These are phyloP conservation scores for Pseudobourletiella spinata DNA, from an alignment of 1,140 invertebrate genomes.

Conservation along the genomic window DNA sequence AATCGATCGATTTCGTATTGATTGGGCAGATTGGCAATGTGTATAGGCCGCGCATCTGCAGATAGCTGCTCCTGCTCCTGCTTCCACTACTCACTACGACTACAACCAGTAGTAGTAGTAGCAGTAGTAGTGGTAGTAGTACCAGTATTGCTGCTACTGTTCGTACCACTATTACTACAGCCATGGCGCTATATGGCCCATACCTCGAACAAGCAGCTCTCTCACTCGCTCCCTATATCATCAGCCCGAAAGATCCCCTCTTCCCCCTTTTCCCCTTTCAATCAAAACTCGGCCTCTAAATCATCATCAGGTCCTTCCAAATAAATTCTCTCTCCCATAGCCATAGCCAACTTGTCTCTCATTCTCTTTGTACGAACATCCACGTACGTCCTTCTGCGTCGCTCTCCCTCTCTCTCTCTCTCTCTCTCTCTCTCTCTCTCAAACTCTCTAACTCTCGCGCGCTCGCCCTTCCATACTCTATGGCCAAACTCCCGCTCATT, in stretches of 20 bases:
- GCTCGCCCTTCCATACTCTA: not conserved
- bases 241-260: slow-evolving; percentile 7
- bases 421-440: not conserved
- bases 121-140: too few species aligned
- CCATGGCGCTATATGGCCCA: too few species aligned
- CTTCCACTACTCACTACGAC: too few species aligned
- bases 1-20: slow-evolving; percentile 11
- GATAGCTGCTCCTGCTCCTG: too few species aligned
- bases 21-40: slow-evolving; percentile 13
- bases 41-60: slow-evolving; percentile 12
- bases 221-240: slow-evolving; percentile 4
- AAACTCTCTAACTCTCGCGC: not conserved
- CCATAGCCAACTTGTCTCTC: slow-evolving; percentile 4
- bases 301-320: slow-evolving; percentile 32
- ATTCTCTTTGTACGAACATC: slow-evolving; percentile 1
- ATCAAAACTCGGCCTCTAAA: slow-evolving; percentile 26
- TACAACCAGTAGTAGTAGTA: too few species aligned
- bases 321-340: slow-evolving; percentile 25
- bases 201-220: not conserved
- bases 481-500: not conserved
- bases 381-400: not conserved
- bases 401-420: not conserved
- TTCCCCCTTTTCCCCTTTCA: slow-evolving; percentile 15
- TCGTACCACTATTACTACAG: too few species aligned
- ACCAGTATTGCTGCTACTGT: too few species aligned